Evolutionary conservation across 2,797 vertebrate species (phyloP).

Genomic region (Calcarius lapponicus): DNA sequence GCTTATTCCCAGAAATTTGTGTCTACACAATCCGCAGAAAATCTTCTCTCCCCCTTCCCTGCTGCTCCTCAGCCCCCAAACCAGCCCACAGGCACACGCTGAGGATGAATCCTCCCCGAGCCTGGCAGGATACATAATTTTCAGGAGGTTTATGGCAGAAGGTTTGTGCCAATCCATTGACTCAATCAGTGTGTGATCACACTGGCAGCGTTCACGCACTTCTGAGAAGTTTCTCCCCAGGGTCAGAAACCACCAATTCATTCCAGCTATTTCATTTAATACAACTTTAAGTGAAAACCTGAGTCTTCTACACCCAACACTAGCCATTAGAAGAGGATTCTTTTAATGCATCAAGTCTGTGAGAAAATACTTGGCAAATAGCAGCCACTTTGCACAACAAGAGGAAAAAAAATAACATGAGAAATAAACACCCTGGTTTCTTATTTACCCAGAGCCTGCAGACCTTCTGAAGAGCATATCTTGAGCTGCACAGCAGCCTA

Average conservation of each 20-base stretch:
- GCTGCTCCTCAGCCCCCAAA: background rate
- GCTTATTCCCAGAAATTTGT: background rate
- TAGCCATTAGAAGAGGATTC: background rate
- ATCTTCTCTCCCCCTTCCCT: background rate
- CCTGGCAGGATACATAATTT: background rate
- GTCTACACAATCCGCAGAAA: background rate
- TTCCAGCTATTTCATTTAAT: slow-evolving; percentile 24
- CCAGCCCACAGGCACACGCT: background rate
- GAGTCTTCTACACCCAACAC: background rate
- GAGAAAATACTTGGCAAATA: background rate
- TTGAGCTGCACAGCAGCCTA: background rate
- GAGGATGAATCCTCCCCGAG: background rate
- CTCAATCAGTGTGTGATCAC: background rate
- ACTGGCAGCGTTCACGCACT: background rate
- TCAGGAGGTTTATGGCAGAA: background rate
- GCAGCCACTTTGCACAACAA: background rate
- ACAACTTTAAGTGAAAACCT: background rate
- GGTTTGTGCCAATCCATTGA: background rate
- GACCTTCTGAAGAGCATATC: background rate
- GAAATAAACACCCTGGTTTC: background rate
- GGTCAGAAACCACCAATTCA: background rate
- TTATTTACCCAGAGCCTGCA: background rate
- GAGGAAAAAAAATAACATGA: no score
- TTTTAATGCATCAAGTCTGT: background rate
- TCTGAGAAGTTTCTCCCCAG: background rate